These are phyloP conservation scores for Hippocampus guttulatus DNA, from an alignment of 2,113 vertebrate genomes.

Conservation along the genomic window DNA sequence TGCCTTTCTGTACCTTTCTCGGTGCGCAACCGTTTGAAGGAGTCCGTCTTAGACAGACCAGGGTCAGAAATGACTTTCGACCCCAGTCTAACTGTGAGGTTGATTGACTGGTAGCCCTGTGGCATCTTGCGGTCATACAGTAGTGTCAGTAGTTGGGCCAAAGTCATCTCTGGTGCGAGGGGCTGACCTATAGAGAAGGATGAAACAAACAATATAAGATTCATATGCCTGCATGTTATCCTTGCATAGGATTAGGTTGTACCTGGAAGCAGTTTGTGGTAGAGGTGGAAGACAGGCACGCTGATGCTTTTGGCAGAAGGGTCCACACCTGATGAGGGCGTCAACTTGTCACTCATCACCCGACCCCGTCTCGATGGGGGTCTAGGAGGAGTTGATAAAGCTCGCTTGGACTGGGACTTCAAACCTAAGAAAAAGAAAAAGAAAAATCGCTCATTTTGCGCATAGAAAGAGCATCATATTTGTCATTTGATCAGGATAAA, in stretches of 20 bases:
- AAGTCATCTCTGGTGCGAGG: constrained; percentile 92
- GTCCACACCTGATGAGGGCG: constrained; percentile 81
- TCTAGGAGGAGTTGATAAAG: constrained; percentile 89
- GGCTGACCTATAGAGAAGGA: constrained; percentile 83
- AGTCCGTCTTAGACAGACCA: constrained; percentile 95
- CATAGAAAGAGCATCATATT: not conserved
- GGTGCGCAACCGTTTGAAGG: constrained; percentile 94
- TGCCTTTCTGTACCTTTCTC: constrained; percentile 82
- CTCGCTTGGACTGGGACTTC: constrained; percentile 96
- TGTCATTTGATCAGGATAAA: not conserved
- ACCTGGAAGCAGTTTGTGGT: constrained; percentile 90
- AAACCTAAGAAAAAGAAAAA: constrained; percentile 71
- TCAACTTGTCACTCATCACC: constrained; percentile 87
- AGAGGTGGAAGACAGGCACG: constrained; percentile 95
- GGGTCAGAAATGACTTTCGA: constrained; percentile 97
- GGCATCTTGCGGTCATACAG: constrained; percentile 95
- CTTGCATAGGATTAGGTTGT: not conserved
- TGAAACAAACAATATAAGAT: not conserved
- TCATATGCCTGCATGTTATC: not conserved
- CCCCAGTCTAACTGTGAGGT: constrained; percentile 93
- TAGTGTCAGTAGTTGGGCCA: constrained; percentile 93
- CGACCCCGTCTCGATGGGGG: constrained; percentile 94
- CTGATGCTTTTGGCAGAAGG: constrained; percentile 92
- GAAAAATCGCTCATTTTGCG: not conserved
- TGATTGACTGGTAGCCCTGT: constrained; percentile 94